Evolutionary conservation across 92 coral and sea anemone species (phyloP), one percentile per base, ranked within the genome.

Genomic region (Zoanthus sociatus): DNA sequence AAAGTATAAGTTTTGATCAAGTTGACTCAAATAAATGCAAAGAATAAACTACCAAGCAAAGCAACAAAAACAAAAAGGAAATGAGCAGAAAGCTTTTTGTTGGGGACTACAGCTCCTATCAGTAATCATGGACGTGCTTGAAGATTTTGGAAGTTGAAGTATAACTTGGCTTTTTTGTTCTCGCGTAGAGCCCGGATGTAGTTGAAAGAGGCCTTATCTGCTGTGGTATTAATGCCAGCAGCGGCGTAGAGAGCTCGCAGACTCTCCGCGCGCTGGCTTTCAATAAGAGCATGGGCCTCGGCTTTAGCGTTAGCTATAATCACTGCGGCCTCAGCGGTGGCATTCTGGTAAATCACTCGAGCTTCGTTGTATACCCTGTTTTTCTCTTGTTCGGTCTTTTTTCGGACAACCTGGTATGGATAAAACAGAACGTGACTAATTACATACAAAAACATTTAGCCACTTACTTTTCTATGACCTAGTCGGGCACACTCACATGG

Each of bases 281-380:
- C 98, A 81, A 95, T 90, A 26, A 17, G 56, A 11, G 87, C 88
- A 5, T 91, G 94, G 3, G 98, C 91, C 56, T 89, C 88, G n/a
- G 98, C 97, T 1, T 95, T 79, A 12, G 98, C 96, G 50, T 91
- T 88, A n/a, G 98, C 97, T 12, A 78, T 77, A 64, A 94, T 95
- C 67, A 95, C 70, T 0, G 92, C 93, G 51, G 94, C 93, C 18
- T 83, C 26, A 3, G 98, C 90, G 45, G 97, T 89, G 31, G 98
- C 94, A 73, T 94, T 88, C 92, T 95, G 94, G 44, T 86, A 71
- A 50, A 95, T 94, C 87, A 94, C 97, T 13, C 89, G 86, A 50
- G 96, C 96, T 77, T 89, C 93, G 88, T 95, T 95, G 74, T 87
- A 79, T 33, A 94, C 77, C 79, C 83, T 88, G 91, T 92, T 93